Evolutionary conservation across 2,113 vertebrate genomes (phyloP).

Genomic region (Bolborhynchus lineola): DNA sequence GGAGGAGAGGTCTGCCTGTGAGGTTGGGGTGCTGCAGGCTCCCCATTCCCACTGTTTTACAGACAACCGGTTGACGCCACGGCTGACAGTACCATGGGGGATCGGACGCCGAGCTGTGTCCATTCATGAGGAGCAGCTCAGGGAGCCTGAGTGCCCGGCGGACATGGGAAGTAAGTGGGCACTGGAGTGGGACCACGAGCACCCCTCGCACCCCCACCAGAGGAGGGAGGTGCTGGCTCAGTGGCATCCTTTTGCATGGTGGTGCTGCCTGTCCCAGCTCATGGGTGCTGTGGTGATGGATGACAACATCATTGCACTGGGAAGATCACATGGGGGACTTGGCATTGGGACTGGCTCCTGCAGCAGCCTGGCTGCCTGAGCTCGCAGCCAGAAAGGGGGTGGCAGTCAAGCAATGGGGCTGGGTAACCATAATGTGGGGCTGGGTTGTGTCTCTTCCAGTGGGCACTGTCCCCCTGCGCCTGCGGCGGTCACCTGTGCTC

Average conservation of each 20-base stretch:
- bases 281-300: neutral
- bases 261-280: neutral
- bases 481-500: constrained; percentile 79
- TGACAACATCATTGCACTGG: fast-evolving
- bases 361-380: neutral
- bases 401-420: neutral
- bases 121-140: constrained; percentile 78
- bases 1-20: neutral
- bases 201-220: too few relatives aligned
- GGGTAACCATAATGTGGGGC: neutral
- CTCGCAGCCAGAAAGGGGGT: neutral
- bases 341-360: neutral
- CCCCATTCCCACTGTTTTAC: neutral
- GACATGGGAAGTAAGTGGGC: constrained; percentile 71
- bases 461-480: constrained; percentile 32
- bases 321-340: neutral
- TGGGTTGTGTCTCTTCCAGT: neutral
- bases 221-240: neutral
- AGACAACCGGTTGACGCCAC: constrained; percentile 75
- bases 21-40: neutral
- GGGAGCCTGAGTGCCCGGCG: constrained; percentile 56
- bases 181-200: neutral
- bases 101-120: constrained; percentile 76
- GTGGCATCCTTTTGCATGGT: fast-evolving
- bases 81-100: constrained; percentile 60